Evolutionary conservation across 2,797 vertebrate species (phyloP), one percentile per base, ranked within the genome.

Genomic region (Pseudochromis fuscus): DNA sequence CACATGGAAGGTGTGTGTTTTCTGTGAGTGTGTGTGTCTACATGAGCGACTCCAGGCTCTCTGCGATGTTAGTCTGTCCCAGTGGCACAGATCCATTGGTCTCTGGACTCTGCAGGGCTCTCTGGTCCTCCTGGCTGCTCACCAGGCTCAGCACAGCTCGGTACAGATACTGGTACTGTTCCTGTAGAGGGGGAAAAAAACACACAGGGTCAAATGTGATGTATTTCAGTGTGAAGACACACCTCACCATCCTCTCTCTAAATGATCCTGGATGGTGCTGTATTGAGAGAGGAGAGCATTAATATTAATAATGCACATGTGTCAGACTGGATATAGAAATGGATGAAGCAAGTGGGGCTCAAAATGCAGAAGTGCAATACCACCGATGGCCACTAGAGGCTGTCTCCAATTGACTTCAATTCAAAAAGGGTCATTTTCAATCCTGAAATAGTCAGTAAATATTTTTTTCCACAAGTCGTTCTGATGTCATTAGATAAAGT

Each of bases 11-110:
- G 58, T 62, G 45, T 40, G 38, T 70, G 52, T 25, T 37, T 8
- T 33, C 3, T 19, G 19, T 19, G 58, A 53, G 16, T 44, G 56
- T n/a, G 24, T 49, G 45, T 30, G 33, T 82, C 94, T 96, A 99
- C 94, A 99, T 98, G 85, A 99, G 95, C 42, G 97, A 98, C 89
- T 99, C 97, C 87, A 99, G 93, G 87, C 97, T 99, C 93, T 99
- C 98, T 0, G 95, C 94, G 8, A 90, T 92, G 24, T 87, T 92
- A 11, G 91, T 94, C 75, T 94, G 94, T 0, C 96, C 95, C 4
- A 94, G 89, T 23, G 95, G 85, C 28, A 95, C 93, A 1, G 95
- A 94, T 21, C 97, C 97, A 0, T 99, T 99, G 83, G 96, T 98
- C 75, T 98, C 97, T 58, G 96, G 89, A 71, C 94, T 95, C 70